A percentile compares a stretch with the other conserved stretches of the same genome.
phyloP scores from a whole-genome alignment of 1,140 invertebrate species.

The Magallana ariakensis region DNA sequence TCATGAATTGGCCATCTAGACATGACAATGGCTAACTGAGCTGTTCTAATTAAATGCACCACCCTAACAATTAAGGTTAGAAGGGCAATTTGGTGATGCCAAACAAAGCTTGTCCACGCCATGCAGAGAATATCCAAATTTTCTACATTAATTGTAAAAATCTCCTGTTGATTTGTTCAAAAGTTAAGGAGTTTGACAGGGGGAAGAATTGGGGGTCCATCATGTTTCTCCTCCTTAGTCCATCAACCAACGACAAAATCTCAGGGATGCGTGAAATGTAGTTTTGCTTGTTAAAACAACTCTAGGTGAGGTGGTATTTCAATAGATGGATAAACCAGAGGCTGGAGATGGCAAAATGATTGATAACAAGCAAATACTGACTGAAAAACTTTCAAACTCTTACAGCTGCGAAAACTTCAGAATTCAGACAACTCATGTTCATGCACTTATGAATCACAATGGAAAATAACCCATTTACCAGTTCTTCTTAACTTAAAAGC shows the following conservation, averaged over 20 bases:
- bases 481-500: neutral
- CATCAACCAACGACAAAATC: slow-evolving; percentile 34
- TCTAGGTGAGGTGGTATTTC: slow-evolving; percentile 18
- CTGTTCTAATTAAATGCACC: slow-evolving; percentile 34
- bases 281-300: slow-evolving; percentile 38
- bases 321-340: slow-evolving; percentile 1
- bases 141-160: slow-evolving; percentile 25
- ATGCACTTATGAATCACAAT: slow-evolving; percentile 2
- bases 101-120: slow-evolving; percentile 17
- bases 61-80: slow-evolving; percentile 30
- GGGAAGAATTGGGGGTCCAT: neutral
- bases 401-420: slow-evolving; percentile 27
- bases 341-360: slow-evolving; percentile 3
- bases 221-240: neutral
- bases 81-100: neutral
- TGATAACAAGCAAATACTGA: slow-evolving; percentile 13
- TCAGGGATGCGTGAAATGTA: slow-evolving; percentile 36
- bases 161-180: slow-evolving; percentile 35
- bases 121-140: slow-evolving; percentile 27
- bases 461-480: neutral
- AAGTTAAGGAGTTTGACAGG: slow-evolving; percentile 17
- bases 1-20: slow-evolving; percentile 9
- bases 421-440: slow-evolving; percentile 25
- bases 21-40: slow-evolving; percentile 1
- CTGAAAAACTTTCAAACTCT: slow-evolving; percentile 12